Percentiles rank a stretch among this genome's conserved stretches.
Conservation (phyloP, 1,140 invertebrate species). For the Helicoverpa armigera region DNA sequence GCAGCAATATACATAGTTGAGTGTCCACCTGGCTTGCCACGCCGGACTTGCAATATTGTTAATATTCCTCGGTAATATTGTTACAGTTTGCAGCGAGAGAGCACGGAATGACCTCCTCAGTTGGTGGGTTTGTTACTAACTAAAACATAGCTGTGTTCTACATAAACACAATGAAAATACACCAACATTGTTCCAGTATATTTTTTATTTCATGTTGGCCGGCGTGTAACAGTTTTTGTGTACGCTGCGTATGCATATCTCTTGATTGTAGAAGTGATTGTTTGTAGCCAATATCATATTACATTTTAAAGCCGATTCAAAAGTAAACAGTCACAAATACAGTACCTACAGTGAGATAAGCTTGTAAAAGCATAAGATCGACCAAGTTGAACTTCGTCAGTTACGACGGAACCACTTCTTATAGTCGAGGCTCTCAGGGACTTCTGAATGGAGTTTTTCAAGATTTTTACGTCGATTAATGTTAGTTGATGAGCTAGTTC, state of each 20-base stretch:
- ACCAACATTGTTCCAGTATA: neutral
- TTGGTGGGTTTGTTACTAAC: slow-evolving; percentile 17
- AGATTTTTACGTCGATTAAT: slow-evolving; percentile 5
- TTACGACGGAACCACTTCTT: slow-evolving; percentile 6
- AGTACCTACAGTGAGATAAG: neutral
- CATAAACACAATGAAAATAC: slow-evolving; percentile 7
- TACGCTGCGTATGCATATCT: neutral
- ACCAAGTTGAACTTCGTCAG: neutral
- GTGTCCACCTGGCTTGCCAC: neutral
- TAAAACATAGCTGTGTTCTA: slow-evolving; percentile 29
- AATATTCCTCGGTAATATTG: slow-evolving; percentile 47
- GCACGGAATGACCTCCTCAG: slow-evolving; percentile 35
- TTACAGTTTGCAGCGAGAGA: slow-evolving; percentile 42
- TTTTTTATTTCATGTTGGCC: neutral
- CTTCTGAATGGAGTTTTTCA: neutral
- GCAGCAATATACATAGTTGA: slow-evolving; percentile 18
- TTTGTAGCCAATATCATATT: no score
- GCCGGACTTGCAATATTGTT: slow-evolving; percentile 47
- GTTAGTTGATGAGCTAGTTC: slow-evolving; percentile 30
- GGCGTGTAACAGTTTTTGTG: neutral
- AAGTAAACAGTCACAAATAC: neutral
- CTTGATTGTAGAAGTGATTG: no score
- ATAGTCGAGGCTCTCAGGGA: neutral
- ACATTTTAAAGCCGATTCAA: no score
- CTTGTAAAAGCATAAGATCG: neutral